phyloP scores from a whole-genome alignment of 1,140 invertebrate species.

The Dreissena rostriformis region DNA sequence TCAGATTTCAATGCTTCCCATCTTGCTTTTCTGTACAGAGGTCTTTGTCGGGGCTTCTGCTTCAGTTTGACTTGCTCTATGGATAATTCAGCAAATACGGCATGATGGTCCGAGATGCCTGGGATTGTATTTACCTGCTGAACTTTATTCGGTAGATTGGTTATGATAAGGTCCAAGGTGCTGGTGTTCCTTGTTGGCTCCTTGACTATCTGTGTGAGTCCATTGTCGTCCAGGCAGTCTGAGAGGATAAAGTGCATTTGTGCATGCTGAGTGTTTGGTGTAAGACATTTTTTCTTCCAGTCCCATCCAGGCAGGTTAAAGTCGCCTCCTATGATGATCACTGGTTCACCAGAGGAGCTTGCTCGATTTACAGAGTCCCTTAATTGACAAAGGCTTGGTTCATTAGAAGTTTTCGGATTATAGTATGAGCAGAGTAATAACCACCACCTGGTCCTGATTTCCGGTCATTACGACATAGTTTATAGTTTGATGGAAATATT shows the following conservation, averaged over 20 bases:
- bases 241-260: slow-evolving; percentile 17
- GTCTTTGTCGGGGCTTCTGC: slow-evolving; percentile 31
- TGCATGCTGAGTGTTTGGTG: slow-evolving; percentile 5
- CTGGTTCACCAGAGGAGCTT: background rate
- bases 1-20: slow-evolving; percentile 37
- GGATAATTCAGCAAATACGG: slow-evolving; percentile 39
- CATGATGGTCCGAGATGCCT: slow-evolving; percentile 53
- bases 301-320: slow-evolving; percentile 39
- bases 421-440: too few relatives aligned
- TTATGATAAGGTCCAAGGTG: slow-evolving; percentile 23
- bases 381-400: background rate
- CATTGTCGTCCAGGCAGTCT: slow-evolving; percentile 30
- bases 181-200: slow-evolving; percentile 22
- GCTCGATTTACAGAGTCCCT: background rate
- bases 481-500: slow-evolving; percentile 47
- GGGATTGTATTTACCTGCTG: slow-evolving; percentile 29
- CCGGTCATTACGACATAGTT: slow-evolving; percentile 56
- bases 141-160: slow-evolving; percentile 19
- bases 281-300: slow-evolving; percentile 21
- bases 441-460: slow-evolving; percentile 1
- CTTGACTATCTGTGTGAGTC: slow-evolving; percentile 35
- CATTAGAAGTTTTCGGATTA: slow-evolving; percentile 4
- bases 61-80: background rate
- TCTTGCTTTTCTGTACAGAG: slow-evolving; percentile 52
- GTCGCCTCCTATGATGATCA: slow-evolving; percentile 27